A percentile compares a stretch with the other conserved stretches of the same genome.
phyloP scores from a whole-genome alignment of 1,140 invertebrate species.

The Xylocopa sonorina region DNA sequence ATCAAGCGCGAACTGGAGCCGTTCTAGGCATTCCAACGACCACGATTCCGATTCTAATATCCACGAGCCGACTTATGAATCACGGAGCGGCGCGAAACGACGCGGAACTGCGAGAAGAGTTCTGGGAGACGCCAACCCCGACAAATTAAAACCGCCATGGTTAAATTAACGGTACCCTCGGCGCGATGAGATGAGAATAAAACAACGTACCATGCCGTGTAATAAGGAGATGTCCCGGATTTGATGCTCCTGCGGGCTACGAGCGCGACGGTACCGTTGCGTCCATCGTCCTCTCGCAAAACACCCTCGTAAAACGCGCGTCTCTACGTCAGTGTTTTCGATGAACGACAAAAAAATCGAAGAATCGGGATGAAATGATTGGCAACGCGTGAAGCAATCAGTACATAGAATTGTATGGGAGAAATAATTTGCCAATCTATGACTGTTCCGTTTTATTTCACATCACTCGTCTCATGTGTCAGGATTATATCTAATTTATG shows the following conservation, averaged over 20 bases:
- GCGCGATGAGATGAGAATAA: conserved; percentile 57
- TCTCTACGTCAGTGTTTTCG: conserved; percentile 9
- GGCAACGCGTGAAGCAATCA: no score
- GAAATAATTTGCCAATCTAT: no score
- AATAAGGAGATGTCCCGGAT: conserved; percentile 55
- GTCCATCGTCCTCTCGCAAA: conserved; percentile 34
- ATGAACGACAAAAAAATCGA: conserved; percentile 35
- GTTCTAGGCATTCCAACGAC: conserved; percentile 57
- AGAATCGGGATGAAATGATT: no score
- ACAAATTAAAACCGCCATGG: conserved; percentile 69
- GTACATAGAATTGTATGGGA: no score
- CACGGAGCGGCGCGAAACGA: conserved; percentile 19
- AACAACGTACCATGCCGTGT: conserved; percentile 50
- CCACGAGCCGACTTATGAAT: conserved; percentile 56
- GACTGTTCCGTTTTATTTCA: no score
- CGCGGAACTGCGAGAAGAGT: no score
- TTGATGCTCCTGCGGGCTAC: conserved; percentile 55
- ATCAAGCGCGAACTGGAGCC: conserved; percentile 39
- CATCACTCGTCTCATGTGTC: no score
- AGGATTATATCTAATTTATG: no score
- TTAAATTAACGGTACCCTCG: conserved; percentile 65
- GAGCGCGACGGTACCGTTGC: conserved; percentile 32
- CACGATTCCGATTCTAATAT: conserved; percentile 63
- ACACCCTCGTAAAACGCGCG: conserved; percentile 35
- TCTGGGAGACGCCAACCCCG: neutral